Base-by-base conservation (phyloP, 2,888 invertebrate species). In the Eupithecia pulchellata region DNA sequence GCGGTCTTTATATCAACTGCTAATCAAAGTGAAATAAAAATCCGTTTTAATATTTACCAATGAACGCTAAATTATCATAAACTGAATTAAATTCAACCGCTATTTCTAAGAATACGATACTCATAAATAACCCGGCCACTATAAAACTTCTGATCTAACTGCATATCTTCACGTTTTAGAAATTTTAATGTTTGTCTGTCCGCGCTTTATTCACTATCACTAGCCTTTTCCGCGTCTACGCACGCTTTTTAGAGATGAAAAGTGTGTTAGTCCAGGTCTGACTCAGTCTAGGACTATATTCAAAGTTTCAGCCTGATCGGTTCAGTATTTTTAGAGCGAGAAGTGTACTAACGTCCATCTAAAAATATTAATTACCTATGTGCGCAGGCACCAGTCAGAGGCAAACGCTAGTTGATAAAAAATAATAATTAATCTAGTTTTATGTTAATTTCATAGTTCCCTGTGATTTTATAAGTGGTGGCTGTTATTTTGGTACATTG, bases 401-500 rank as follows among this genome's bases (percentile, higher is more conserved):
- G 52, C 32, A 67, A 64, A 67, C 25, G 55, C 65, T n/a, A 25
- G 60, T 58, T 62, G 11, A 13, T 55, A 57, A 68, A 57, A 60
- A 66, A 60, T 60, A 64, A 47, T 66, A 69, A 73, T 73, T 73
- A 64, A 71, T 71, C 69, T 65, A 68, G 73, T 76, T 69, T 68
- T 75, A 77, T 78, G 76, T 73, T 73, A 77, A 78, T 78, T 58
- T 75, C 71, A 75, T 75, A 73, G 69, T 65, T 77, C 71, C 75
- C 73, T 72, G 75, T 75, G 75, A 76, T 75, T 75, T 76, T 68
- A 75, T 74, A 73, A 69, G 71, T 69, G 72, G 77, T 72, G 72
- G 74, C 74, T 75, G 78, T 82, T 82, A 82, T 85, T 85, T 86
- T 78, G 76, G 82, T 81, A 75, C 77, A 81, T 80, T 82, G 82